These are phyloP conservation scores for Phenacoccus solenopsis DNA, from an alignment of 1,140 invertebrate species.

Conservation along the genomic window DNA sequence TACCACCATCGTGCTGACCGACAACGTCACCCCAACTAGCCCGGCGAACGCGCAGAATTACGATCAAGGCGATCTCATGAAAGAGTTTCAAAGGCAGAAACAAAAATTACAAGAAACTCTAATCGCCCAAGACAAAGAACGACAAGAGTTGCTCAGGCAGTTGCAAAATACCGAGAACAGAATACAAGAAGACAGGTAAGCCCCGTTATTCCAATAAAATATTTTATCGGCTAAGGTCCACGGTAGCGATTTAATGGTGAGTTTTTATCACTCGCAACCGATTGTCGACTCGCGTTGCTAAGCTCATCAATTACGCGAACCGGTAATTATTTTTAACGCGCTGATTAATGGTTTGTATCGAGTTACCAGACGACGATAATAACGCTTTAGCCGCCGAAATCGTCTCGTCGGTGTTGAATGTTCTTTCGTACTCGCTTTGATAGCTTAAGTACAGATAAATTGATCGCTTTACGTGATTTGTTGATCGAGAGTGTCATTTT, in stretches of 20 bases:
- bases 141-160: constrained; percentile 39
- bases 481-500: too few species aligned
- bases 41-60: constrained; percentile 22
- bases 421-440: too few species aligned
- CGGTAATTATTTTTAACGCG: not conserved
- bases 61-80: constrained; percentile 45
- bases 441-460: too few species aligned
- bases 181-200: constrained; percentile 38
- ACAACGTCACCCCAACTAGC: constrained; percentile 20
- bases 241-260: too few species aligned
- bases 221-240: too few species aligned
- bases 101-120: constrained; percentile 50
- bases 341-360: too few species aligned
- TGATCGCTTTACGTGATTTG: too few species aligned
- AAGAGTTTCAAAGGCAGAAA: constrained; percentile 59
- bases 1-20: constrained; percentile 24
- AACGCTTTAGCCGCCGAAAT: too few species aligned
- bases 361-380: too few species aligned
- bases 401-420: too few species aligned
- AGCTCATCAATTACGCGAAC: not conserved
- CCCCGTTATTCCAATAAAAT: constrained; percentile 16
- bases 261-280: too few species aligned
- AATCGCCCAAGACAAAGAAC: constrained; percentile 43
- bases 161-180: constrained; percentile 38
- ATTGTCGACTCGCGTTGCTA: too few species aligned